Evolutionary conservation across 2,113 vertebrate species (phyloP), one percentile per base, ranked within the genome.

Genomic region (Corydoras maculifer): DNA sequence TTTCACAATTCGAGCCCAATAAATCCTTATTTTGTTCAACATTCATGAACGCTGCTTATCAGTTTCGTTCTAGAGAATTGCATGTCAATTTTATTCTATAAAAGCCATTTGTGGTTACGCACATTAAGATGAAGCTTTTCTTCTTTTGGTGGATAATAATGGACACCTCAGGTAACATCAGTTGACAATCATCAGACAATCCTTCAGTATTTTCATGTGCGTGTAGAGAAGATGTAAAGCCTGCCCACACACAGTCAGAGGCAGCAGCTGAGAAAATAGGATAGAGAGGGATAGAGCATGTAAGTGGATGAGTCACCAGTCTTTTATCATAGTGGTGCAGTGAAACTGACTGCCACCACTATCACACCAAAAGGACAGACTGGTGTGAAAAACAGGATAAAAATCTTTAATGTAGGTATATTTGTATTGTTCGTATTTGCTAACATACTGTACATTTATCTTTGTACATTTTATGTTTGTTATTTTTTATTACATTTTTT

Each of bases 291-390:
- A 77, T 73, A 60, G 73, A 81, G 76, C 67, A 73, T 75, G 72
- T 78, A 77, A 65, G 74, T 69, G 78, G 76, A 84, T 84, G 82
- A 84, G 79, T 84, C 81, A 82, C 79, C 77, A 53, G 62, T 74
- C 63, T 58, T 74, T 78, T 80, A 76, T 80, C 76, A 78, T 73
- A 73, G 78, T 80, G 78, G 73, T 74, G 81, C 79, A 79, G 69
- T 79, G 74, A 80, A 76, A 68, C 72, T 68, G 73, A 77, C 77
- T 79, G 78, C 18, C 18, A 25, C 18, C 13, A 43, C 57, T 73
- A 65, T 58, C 69, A 62, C 31, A 60, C 66, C 64, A 72, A 72
- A 70, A 65, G 70, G 13, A 53, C 9, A 53, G 13, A 4, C 13
- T 10, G 51, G 51, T 10, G 51, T 53, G 10, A 14, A 10, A 53